phyloP scores from a whole-genome alignment of 1,140 invertebrate species.

The Drosophila bocqueti region DNA sequence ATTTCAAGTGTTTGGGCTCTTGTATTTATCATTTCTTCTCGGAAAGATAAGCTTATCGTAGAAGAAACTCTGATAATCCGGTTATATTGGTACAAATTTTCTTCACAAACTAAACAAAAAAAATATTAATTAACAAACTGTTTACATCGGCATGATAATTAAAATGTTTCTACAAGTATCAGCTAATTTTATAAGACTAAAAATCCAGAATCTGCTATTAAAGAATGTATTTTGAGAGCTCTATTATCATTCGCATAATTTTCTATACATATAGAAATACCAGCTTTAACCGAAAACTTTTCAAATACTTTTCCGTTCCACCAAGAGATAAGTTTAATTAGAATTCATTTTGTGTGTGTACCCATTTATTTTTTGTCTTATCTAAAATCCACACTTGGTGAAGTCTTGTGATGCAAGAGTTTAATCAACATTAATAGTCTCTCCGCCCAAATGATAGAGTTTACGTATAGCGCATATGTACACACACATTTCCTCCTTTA shows the following conservation, averaged over 20 bases:
- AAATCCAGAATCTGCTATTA: not conserved
- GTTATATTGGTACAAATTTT: conserved; percentile 10
- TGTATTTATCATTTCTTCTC: conserved; percentile 46
- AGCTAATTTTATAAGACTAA: not conserved
- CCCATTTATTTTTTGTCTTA: conserved; percentile 1
- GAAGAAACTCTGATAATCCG: conserved; percentile 5
- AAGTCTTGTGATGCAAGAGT: conserved; percentile 1
- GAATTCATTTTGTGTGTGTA: not conserved
- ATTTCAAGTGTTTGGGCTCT: conserved; percentile 38
- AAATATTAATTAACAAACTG: conserved; percentile 1
- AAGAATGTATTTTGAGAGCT: not conserved
- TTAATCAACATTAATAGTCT: conserved; percentile 15
- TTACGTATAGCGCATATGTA: conserved; percentile 11
- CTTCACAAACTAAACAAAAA: not conserved
- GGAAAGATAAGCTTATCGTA: conserved; percentile 5
- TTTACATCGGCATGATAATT: not conserved
- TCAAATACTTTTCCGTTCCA: not conserved
- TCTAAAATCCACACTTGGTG: conserved; percentile 12
- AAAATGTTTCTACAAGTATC: not conserved
- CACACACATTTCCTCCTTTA: conserved; percentile 4
- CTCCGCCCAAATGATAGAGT: not conserved
- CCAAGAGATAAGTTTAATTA: not conserved
- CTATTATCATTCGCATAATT: not conserved
- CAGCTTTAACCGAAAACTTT: not conserved
- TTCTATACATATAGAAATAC: not conserved